Conservation (phyloP, 2,797 vertebrate species). For the Emydoidea blandingii region DNA sequence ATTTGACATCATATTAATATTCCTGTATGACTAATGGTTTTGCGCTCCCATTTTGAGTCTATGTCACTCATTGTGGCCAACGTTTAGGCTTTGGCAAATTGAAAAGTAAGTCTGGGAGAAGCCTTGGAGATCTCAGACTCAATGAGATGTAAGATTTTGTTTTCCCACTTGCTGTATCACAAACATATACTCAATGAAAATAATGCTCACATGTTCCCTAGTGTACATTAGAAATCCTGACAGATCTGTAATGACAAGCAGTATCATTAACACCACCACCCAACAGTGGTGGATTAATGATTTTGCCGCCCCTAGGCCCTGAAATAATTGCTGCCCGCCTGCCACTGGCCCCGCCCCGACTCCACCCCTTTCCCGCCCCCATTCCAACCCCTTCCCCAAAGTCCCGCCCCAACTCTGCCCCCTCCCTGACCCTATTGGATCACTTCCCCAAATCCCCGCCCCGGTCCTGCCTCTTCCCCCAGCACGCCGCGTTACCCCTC, state of each 20-base stretch:
- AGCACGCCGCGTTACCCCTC: too few relatives aligned
- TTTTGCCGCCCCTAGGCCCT: too few relatives aligned
- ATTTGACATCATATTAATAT: not conserved
- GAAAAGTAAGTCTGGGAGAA: not conserved
- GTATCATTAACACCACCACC: not conserved
- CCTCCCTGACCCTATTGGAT: too few relatives aligned
- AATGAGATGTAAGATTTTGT: not conserved
- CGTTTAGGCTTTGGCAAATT: not conserved
- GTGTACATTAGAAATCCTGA: not conserved
- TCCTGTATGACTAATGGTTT: not conserved
- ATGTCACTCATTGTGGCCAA: not conserved
- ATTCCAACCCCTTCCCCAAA: too few relatives aligned
- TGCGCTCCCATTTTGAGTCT: not conserved
- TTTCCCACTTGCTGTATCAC: not conserved
- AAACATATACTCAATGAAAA: not conserved
- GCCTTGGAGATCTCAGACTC: not conserved
- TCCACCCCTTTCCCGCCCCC: too few relatives aligned
- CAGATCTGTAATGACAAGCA: not conserved
- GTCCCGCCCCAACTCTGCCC: too few relatives aligned
- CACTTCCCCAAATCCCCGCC: too few relatives aligned
- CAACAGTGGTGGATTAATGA: not conserved
- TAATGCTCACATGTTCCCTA: too few relatives aligned
- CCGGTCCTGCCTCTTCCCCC: too few relatives aligned
- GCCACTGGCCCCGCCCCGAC: too few relatives aligned
- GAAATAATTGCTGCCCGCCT: too few relatives aligned